Evolutionary conservation across 2,797 vertebrate species (phyloP), one percentile per base, ranked within the genome.

Genomic region (Lates japonicus): DNA sequence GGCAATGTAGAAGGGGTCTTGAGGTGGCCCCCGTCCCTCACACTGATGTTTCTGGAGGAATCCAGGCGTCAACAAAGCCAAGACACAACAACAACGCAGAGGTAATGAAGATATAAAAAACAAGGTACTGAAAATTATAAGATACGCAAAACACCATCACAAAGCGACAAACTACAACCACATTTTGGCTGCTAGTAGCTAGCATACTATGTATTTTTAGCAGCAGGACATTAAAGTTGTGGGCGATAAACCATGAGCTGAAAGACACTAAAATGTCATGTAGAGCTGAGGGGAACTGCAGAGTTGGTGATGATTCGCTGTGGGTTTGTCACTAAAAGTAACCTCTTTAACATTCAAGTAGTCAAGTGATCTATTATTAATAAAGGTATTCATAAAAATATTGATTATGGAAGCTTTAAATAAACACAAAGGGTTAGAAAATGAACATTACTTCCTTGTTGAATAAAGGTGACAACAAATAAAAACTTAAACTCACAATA

Each of bases 61-160:
- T 74, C 67, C 46, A 49, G 84, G 70, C 62, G 57, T 81, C 78
- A 78, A 54, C n/a, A 72, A 58, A 66, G 22, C 70, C 19, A 22
- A 68, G 62, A 55, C 5, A 14, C n/a, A 46, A 52, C 22, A 74
- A 60, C 8, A 68, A 22, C 17, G 16, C 7, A 20, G 60, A 57
- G 17, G 39, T 42, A 39, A 65, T 46, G 14, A 1, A 54, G 4
- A 2, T 48, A 13, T 25, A 71, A 60, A 65, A 65, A 49, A 2
- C 12, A 4, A 20, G 10, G 5, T 0, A 14, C 12, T 22, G 49
- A 22, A 51, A 51, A 11, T 22, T 5, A 51, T 11, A 54, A 54
- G n/a, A n/a, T 49, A 10, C 7, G 19, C 2, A 29, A 57, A 67
- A 57, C 57, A 37, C 1, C 19, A 57, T 25, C 35, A 51, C 29